Conservation (phyloP, 2,113 vertebrate species). For the Malaclemys terrapin region DNA sequence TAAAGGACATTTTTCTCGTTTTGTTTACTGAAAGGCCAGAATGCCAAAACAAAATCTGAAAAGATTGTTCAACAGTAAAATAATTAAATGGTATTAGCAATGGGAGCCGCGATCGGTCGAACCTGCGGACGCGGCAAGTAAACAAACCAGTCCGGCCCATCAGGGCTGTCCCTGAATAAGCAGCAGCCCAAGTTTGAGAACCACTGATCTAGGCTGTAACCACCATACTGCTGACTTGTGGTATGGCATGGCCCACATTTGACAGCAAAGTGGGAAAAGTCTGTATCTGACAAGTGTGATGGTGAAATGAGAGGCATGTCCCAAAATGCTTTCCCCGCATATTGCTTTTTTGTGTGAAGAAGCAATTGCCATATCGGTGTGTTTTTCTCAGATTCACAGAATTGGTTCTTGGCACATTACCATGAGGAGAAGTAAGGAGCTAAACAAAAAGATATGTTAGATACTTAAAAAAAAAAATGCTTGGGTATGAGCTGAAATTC, state of each 20-base stretch:
- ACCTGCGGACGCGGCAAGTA: too few species aligned
- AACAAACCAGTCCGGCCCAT: too few species aligned
- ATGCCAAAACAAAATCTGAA: background rate
- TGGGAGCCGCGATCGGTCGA: too few species aligned
- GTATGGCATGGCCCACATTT: background rate
- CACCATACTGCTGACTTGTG: accelerated
- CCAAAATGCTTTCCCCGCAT: slow-evolving; percentile 7
- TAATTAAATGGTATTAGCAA: background rate
- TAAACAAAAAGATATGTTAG: too few species aligned
- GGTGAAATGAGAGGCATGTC: background rate
- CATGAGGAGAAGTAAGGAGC: background rate
- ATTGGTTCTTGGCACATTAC: too few species aligned
- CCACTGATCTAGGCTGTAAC: background rate
- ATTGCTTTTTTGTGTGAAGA: background rate
- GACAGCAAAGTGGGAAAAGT: background rate
- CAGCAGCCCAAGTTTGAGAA: too few species aligned
- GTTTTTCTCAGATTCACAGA: background rate
- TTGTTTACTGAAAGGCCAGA: background rate
- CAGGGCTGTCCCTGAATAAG: too few species aligned
- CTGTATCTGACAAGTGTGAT: background rate
- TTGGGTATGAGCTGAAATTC: background rate
- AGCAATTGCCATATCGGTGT: background rate
- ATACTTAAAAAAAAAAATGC: background rate
- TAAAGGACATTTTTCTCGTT: background rate
- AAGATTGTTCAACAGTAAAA: background rate